Conservation (phyloP, 1,140 invertebrate species). For the Drosophila varians region DNA sequence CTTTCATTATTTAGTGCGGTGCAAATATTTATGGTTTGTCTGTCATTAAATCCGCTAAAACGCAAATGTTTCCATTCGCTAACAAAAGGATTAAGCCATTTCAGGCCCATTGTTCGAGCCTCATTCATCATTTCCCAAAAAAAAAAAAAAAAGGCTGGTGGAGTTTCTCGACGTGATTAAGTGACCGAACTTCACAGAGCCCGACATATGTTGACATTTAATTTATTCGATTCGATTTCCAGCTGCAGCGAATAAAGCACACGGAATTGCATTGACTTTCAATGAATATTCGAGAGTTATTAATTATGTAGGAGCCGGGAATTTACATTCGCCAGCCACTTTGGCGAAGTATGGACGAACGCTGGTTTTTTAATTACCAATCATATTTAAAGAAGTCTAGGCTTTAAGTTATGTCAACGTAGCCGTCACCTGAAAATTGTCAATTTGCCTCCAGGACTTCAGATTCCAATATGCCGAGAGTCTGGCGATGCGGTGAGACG, state of each 20-base stretch:
- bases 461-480: constrained; percentile 7
- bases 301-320: constrained; percentile 32
- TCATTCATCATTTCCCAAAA: constrained; percentile 30
- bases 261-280: constrained; percentile 44
- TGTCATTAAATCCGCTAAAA: constrained; percentile 26
- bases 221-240: constrained; percentile 51
- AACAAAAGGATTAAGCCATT: constrained; percentile 8
- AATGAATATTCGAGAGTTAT: constrained; percentile 66
- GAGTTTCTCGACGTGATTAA: constrained; percentile 59
- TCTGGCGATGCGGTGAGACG: constrained; percentile 45
- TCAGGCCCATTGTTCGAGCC: not conserved
- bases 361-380: constrained; percentile 26
- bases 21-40: constrained; percentile 38
- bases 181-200: constrained; percentile 28
- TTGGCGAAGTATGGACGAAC: constrained; percentile 1
- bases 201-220: constrained; percentile 67
- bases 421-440: not conserved
- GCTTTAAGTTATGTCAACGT: constrained; percentile 6
- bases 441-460: constrained; percentile 4
- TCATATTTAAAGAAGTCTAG: constrained; percentile 16
- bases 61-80: constrained; percentile 10
- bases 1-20: constrained; percentile 28
- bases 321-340: constrained; percentile 29
- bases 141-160: too few species aligned
- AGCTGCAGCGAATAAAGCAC: not conserved